Percentiles rank a stretch among this genome's conserved stretches.
Evolutionary conservation across 2,888 invertebrate species (phyloP).

Genomic region (Drosophila siamana): DNA sequence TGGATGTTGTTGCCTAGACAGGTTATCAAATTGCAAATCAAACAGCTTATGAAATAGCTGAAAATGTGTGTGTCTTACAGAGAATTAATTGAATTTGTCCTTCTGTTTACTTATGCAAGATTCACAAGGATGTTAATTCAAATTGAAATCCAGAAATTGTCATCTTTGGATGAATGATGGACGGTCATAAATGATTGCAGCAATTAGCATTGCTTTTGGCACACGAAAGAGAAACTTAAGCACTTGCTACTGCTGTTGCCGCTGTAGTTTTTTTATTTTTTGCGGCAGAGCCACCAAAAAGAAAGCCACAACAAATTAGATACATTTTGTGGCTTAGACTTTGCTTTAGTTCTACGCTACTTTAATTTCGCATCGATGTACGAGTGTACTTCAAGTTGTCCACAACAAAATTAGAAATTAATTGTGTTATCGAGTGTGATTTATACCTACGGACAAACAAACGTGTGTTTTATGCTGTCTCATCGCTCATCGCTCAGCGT

Average conservation of each 20-base stretch:
- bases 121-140: not conserved
- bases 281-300: slow-evolving; percentile 47
- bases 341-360: slow-evolving; percentile 77
- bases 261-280: slow-evolving; percentile 23
- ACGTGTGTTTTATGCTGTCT: slow-evolving; percentile 39
- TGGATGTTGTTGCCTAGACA: slow-evolving; percentile 51
- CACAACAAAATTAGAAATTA: slow-evolving; percentile 59
- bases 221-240: slow-evolving; percentile 71
- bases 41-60: slow-evolving; percentile 20
- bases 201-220: slow-evolving; percentile 68
- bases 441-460: slow-evolving; percentile 25
- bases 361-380: slow-evolving; percentile 59
- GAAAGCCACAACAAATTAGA: slow-evolving; percentile 72
- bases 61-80: not conserved
- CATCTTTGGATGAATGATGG: slow-evolving; percentile 21
- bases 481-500: slow-evolving; percentile 39
- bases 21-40: slow-evolving; percentile 19
- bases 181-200: slow-evolving; percentile 33
- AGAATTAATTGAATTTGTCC: not conserved
- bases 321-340: slow-evolving; percentile 72
- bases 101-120: not conserved
- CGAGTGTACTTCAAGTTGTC: slow-evolving; percentile 5
- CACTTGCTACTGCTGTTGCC: slow-evolving; percentile 46
- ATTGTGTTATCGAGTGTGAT: slow-evolving; percentile 56
- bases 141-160: not conserved